Evolutionary conservation across 2,113 vertebrate genomes (phyloP), one percentile per base, ranked within the genome.

Genomic region (Centropristis striata): DNA sequence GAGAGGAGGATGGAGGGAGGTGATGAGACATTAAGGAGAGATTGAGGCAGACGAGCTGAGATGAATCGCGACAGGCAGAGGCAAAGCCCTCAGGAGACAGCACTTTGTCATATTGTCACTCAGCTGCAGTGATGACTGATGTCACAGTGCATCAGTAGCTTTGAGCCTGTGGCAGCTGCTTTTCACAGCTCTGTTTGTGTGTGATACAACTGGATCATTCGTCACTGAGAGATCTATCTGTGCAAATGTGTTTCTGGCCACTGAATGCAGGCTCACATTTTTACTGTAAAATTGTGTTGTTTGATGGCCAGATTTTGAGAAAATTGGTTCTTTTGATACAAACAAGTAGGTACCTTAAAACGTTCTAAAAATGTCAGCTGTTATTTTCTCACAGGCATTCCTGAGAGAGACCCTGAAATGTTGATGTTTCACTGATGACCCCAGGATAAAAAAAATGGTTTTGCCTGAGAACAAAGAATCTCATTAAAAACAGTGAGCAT

Each of bases 71-170:
- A 83, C 47, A 27, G 47, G 66, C 53, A 39, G 58, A 78, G 58
- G 66, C 65, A 67, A 73, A 84, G 51, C 50, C 84, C 70, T 80
- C 53, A 0, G 75, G 85, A 70, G 77, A 81, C 70, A 61, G 72
- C 67, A 36, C 55, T 90, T 85, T 84, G 84, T 90, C 84, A 88
- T 71, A 51, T 66, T 87, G 86, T 88, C 90, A 87, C 27, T 82
- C 75, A 61, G 63, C 20, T 23, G 41, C 71, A 67, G 71, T 25
- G 78, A 75, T 75, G 63, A 84, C 61, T 75, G 79, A 87, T 83
- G 86, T 78, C 64, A 70, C 32, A 41, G 51, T 25, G 68, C 71
- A 75, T 83, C 67, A 53, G 69, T 21, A 10, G 75, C 32, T 70
- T 28, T 69, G 68, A 72, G 74, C 18, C 66, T 18, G 67, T 75